These are phyloP conservation scores for Pseudochromis fuscus DNA, from an alignment of 2,797 vertebrate species.

Conservation along the genomic window DNA sequence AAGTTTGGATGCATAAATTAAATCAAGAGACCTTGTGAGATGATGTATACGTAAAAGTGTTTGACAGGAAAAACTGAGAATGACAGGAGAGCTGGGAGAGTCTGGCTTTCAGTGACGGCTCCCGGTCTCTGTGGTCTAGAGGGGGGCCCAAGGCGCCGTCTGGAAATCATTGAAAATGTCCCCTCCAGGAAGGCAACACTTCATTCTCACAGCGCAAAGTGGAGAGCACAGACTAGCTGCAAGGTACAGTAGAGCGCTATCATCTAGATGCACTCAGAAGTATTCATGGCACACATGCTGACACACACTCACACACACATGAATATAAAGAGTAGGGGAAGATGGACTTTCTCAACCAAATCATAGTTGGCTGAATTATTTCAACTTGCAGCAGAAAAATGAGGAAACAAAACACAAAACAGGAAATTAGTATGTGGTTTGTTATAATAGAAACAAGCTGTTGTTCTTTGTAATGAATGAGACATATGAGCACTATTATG, in stretches of 20 bases:
- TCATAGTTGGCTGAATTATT: constrained; percentile 7
- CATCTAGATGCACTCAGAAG: constrained; percentile 2
- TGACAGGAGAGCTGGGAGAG: constrained; percentile 32
- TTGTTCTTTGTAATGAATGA: background rate
- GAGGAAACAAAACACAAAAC: background rate
- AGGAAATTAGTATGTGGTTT: background rate
- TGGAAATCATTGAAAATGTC: constrained; percentile 60
- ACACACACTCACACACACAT: constrained; percentile 1
- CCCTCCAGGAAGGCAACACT: constrained; percentile 50
- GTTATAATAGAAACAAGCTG: background rate
- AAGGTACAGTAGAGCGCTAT: constrained; percentile 21
- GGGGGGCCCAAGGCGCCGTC: constrained; percentile 61
- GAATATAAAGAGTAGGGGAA: background rate
- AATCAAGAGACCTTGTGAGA: constrained; percentile 7
- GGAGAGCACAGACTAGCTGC: constrained; percentile 37
- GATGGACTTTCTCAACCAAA: background rate
- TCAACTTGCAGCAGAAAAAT: background rate
- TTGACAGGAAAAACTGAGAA: constrained; percentile 48
- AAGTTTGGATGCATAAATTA: constrained; percentile 36
- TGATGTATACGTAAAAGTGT: constrained; percentile 20
- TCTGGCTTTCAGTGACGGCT: constrained; percentile 41
- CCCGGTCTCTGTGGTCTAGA: constrained; percentile 54
- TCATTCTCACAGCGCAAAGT: constrained; percentile 25
- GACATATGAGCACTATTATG: background rate
- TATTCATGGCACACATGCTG: background rate